Conservation (phyloP, 2,113 vertebrate species). For the Scomber japonicus region DNA sequence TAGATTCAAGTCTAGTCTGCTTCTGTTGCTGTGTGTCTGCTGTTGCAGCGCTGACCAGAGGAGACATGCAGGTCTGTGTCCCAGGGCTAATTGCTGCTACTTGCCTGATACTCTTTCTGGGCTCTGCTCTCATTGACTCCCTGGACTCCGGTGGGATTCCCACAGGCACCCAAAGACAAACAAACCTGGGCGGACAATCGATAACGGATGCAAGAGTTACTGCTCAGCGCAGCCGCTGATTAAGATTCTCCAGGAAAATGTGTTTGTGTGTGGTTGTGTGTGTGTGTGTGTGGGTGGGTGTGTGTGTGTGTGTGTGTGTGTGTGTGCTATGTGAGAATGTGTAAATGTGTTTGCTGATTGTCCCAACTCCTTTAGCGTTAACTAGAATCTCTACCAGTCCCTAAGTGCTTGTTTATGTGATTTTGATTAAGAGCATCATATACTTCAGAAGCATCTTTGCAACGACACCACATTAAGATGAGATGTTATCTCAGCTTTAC, state of each 20-base stretch:
- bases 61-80: conserved; percentile 69
- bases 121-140: conserved; percentile 76
- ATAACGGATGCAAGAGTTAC: conserved; percentile 79
- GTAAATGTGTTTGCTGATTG: conserved; percentile 57
- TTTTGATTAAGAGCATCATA: conserved; percentile 67
- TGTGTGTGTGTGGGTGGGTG: conserved; percentile 39
- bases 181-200: conserved; percentile 79
- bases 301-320: conserved; percentile 40
- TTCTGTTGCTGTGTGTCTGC: conserved; percentile 55
- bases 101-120: conserved; percentile 72
- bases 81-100: conserved; percentile 79
- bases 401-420: conserved; percentile 68
- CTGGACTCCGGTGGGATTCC: conserved; percentile 69
- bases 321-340: conserved; percentile 4
- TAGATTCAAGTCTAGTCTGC: conserved; percentile 36
- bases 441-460: conserved; percentile 42
- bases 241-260: conserved; percentile 68
- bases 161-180: conserved; percentile 80
- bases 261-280: conserved; percentile 32
- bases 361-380: conserved; percentile 48
- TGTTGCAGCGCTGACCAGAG: conserved; percentile 65
- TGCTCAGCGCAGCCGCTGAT: conserved; percentile 70
- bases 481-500: conserved; percentile 35
- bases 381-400: conserved; percentile 58
- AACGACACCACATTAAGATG: conserved; percentile 32